Evolutionary conservation across 2,888 invertebrate species (phyloP).

Genomic region (Perizoma flavofasciatum): DNA sequence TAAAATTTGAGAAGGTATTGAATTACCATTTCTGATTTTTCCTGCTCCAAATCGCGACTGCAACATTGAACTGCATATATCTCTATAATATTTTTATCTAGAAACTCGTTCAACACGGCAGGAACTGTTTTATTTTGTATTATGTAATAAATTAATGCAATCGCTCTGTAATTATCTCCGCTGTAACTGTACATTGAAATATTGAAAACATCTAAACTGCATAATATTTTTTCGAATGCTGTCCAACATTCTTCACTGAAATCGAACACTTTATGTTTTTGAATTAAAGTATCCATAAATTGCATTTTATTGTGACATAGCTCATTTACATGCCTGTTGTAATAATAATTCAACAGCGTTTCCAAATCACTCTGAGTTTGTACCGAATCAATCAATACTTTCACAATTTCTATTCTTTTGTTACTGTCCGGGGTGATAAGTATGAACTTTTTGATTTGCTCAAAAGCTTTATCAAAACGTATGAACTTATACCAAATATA

Average conservation of each 20-base stretch:
- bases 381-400: slow-evolving; percentile 42
- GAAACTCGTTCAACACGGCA: slow-evolving; percentile 7
- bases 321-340: slow-evolving; percentile 39
- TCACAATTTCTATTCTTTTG: slow-evolving; percentile 24
- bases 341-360: slow-evolving; percentile 47
- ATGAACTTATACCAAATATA: slow-evolving; percentile 52
- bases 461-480: slow-evolving; percentile 44
- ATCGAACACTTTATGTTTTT: slow-evolving; percentile 16
- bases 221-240: slow-evolving; percentile 26
- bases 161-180: slow-evolving; percentile 1
- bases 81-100: background rate
- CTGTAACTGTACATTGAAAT: slow-evolving; percentile 1
- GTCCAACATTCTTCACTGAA: slow-evolving; percentile 27
- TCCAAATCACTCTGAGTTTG: slow-evolving; percentile 43
- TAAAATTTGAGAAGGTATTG: slow-evolving; percentile 22
- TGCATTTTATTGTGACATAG: slow-evolving; percentile 7
- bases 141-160: slow-evolving; percentile 25
- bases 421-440: slow-evolving; percentile 11
- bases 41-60: background rate
- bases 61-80: slow-evolving; percentile 1
- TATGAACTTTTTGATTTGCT: slow-evolving; percentile 39
- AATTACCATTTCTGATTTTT: slow-evolving; percentile 20
- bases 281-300: slow-evolving; percentile 19
- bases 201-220: slow-evolving; percentile 17
- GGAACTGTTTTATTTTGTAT: slow-evolving; percentile 24